phyloP scores from a whole-genome alignment of 1,140 invertebrate genomes.

The Drosophila parvula region DNA sequence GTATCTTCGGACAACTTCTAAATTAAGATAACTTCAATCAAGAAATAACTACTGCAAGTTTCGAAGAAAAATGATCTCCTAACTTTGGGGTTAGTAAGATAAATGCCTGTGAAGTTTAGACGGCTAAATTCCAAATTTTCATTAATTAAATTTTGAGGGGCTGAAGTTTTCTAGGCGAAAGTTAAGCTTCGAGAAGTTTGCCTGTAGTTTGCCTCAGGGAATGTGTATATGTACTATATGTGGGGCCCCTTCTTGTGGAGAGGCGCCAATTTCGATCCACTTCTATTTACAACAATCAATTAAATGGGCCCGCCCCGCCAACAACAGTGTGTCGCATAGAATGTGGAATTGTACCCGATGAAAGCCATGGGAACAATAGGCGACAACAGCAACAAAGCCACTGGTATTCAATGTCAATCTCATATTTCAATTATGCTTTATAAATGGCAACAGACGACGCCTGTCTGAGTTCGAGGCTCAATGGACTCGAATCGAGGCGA shows the following conservation, averaged over 20 bases:
- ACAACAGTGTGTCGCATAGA: slow-evolving; percentile 38
- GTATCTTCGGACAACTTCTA: not conserved
- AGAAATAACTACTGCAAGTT: not conserved
- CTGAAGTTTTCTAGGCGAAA: not conserved
- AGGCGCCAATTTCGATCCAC: slow-evolving; percentile 24
- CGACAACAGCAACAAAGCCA: slow-evolving; percentile 45
- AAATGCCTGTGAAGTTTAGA: not conserved
- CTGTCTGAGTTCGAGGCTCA: slow-evolving; percentile 38
- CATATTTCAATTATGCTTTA: slow-evolving; percentile 82
- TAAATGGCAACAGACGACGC: slow-evolving; percentile 74
- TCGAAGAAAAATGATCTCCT: not conserved
- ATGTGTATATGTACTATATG: slow-evolving; percentile 29
- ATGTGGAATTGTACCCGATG: slow-evolving; percentile 54
- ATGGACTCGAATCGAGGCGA: slow-evolving; percentile 23
- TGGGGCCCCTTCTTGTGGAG: slow-evolving; percentile 8
- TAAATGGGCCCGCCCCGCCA: slow-evolving; percentile 49
- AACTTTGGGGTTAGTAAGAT: not conserved
- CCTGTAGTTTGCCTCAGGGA: slow-evolving; percentile 2
- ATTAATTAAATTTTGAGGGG: not conserved
- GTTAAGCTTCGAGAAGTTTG: slow-evolving; percentile 11
- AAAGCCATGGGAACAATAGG: slow-evolving; percentile 57
- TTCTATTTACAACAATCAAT: slow-evolving; percentile 77
- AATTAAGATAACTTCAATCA: not conserved
- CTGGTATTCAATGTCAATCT: slow-evolving; percentile 79
- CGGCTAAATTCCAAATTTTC: not conserved